Evolutionary conservation across 2,113 vertebrate genomes (phyloP), one percentile per base, ranked within the genome.

Genomic region (Carassius gibelio): DNA sequence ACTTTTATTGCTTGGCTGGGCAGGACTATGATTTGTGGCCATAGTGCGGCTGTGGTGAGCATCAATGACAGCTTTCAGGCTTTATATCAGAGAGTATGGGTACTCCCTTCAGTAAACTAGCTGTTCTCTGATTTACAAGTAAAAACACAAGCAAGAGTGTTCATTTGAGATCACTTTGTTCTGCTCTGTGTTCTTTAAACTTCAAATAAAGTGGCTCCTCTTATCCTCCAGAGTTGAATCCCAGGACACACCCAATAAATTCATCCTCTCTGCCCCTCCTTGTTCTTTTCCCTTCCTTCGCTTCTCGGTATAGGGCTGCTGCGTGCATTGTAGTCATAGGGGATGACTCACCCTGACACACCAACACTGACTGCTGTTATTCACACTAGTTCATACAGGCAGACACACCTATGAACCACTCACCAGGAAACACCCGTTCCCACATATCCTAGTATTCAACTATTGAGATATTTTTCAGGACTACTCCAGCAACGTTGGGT

Each of bases 371-470:
- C 89, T 91, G 92, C 92, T 92, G 91, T 89, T 94, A 90, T 93
- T 93, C 92, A 88, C 82, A 59, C 90, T 93, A 90, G 88, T 93
- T 93, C 90, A 92, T 91, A 90, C 92, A 91, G 89, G 88, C 79
- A 90, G 94, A 91, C 94, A 95, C 95, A 95, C 95, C 93, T 94
- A 91, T 82, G 90, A 48, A 81, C 87, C 72, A 42, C 85, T 78
- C 81, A 87, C 77, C 90, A 92, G 93, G 93, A 92, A 93, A 94
- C 94, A 93, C 94, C 94, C 93, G 89, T 92, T 94, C 90, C 90
- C 92, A 94, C 90, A 94, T 91, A 94, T 93, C 92, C 93, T 93
- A 83, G 81, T 86, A 91, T 92, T 93, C 88, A 91, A 64, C 79
- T 48, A 62, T 30, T 87, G 45, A 85, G 81, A 88, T 85, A 82